Base-by-base conservation (phyloP, 2,888 invertebrate genomes). In the Sarcophaga variegata region DNA sequence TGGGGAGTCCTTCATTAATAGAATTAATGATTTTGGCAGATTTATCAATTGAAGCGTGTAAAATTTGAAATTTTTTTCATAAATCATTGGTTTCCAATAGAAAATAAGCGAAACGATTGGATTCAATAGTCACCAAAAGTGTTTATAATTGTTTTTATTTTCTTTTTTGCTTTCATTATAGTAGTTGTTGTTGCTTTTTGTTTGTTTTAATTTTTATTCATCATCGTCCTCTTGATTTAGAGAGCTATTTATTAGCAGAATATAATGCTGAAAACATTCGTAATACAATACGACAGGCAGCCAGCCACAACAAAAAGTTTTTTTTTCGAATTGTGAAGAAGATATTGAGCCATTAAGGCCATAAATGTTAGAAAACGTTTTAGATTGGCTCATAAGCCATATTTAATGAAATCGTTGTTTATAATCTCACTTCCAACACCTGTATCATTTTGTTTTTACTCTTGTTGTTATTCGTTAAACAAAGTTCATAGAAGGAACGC, bases 171-270 rank as follows among this genome's bases (percentile, higher is more conserved):
- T 22, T 22, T 64, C 2, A n/a, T 62, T 27, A 2, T 14, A 25
- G 6, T 37, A 37, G 6, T 37, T 37, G 2, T 22, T 8, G n/a
- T 4, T 69, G 14, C n/a, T n/a, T n/a, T 5, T 22, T 22, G 22
- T 60, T 63, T 69, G 54, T 62, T 62, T n/a, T 62, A 2, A 62
- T 62, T 76, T 49, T 37, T 70, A 66, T 64, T 62, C 62, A 62
- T 62, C 17, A 54, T 20, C 60, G 67, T 54, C 20, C 12, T 14
- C 69, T 67, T 76, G 54, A 63, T 81, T 75, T 60, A 64, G 63
- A 64, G 14, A 59, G 63, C 20, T n/a, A 82, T 76, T 76, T 70
- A 70, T 70, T 82, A 59, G 45, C 11, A 63, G 12, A 76, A 76
- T 79, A 69, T 60, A 60, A 25, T 77, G 17, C 4, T 17, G 25